phyloP scores from a whole-genome alignment of 2,113 vertebrate species.

The Spilogale gracilis region DNA sequence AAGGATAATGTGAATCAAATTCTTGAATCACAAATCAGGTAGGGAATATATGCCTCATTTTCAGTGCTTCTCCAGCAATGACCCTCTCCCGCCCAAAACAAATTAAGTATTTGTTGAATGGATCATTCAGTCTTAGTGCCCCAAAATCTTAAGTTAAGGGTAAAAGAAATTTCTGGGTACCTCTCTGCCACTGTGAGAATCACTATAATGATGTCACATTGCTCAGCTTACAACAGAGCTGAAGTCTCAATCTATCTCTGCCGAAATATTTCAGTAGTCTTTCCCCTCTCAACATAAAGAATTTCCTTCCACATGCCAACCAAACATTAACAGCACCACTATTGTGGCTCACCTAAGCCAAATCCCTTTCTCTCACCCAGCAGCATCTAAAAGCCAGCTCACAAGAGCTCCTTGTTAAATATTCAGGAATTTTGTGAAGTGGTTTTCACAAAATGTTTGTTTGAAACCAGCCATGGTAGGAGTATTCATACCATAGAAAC shows the following conservation, averaged over 20 bases:
- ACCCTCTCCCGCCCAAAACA: background rate
- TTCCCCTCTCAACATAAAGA: background rate
- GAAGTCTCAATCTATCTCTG: background rate
- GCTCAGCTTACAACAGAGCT: background rate
- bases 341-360: background rate
- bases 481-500: background rate
- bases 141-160: background rate
- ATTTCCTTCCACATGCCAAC: background rate
- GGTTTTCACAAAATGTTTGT: background rate
- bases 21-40: background rate
- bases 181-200: background rate
- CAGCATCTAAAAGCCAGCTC: background rate
- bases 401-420: background rate
- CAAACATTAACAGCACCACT: background rate
- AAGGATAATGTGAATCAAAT: background rate
- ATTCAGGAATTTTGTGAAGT: background rate
- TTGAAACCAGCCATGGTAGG: background rate
- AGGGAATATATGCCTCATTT: background rate
- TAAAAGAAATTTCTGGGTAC: background rate
- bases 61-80: background rate
- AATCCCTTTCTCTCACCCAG: background rate
- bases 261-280: background rate
- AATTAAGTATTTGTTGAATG: background rate
- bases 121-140: background rate
- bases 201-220: background rate